Evolutionary conservation across 2,113 vertebrate genomes (phyloP), one percentile per base, ranked within the genome.

Genomic region (Oceanites oceanicus): DNA sequence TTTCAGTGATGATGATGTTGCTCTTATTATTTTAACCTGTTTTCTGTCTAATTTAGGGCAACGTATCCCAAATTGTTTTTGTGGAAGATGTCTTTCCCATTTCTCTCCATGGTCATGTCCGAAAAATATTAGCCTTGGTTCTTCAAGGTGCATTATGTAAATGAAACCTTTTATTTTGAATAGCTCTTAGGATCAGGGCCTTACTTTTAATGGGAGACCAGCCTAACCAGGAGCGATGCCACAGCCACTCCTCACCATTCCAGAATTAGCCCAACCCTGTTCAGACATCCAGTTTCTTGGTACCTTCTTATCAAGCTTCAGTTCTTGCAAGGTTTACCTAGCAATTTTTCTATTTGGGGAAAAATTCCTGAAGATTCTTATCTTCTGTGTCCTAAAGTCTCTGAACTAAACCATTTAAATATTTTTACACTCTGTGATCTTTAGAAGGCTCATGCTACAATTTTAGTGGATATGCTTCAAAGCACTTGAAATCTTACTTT

Each of bases 391-490:
- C 50, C 27, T 76, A 3, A 68, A 55, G 78, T 86, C 29, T 78
- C 61, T 94, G 89, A 87, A 91, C 32, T 71, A 52, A 90, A 63
- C 68, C 19, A 45, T 62, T 86, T 71, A 78, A 72, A 42, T 87
- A 36, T 55, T 92, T 92, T 87, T 81, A 59, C 10, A 19, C 68
- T 78, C 21, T 65, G 32, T 74, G 52, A 61, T 91, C 84, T 81
- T 94, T 52, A 75, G 44, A 81, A 86, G 58, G 49, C 44, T 84
- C 21, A 13, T 49, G 36, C 40, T 81, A 56, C 72, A 84, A 25
- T 92, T 91, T 83, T 50, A 85, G 76, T 92, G 86, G 76, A 52
- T 89, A 56, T 40, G 44, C 73, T 95, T 97, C 91, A 95, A 84
- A 94, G 89, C 44, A 68, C 84, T 94, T 92, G 76, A 88, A 97